phyloP scores from a whole-genome alignment of 2,888 invertebrate species.

The Eledone cirrhosa region DNA sequence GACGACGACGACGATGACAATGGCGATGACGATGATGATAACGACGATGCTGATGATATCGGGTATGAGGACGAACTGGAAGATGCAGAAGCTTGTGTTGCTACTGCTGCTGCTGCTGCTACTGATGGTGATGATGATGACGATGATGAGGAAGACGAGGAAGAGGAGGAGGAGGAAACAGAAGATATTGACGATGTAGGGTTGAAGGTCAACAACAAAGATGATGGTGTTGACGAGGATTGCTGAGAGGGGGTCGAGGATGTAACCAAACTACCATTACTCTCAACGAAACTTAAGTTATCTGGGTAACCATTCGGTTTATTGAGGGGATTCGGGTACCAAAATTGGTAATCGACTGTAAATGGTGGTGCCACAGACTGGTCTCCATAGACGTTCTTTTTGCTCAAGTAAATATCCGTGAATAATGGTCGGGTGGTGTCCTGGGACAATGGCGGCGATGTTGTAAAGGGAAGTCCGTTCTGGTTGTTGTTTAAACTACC shows the following conservation, averaged over 20 bases:
- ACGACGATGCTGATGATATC: not conserved
- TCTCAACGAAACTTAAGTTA: no score
- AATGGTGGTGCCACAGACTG: not conserved
- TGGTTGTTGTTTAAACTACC: not conserved
- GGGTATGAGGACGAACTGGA: not conserved
- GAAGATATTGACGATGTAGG: not conserved
- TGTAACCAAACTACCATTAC: no score
- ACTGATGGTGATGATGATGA: not conserved
- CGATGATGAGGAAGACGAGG: not conserved
- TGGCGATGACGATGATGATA: not conserved
- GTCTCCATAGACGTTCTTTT: not conserved
- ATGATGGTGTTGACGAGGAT: not conserved
- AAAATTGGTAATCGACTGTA: not conserved
- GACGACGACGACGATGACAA: not conserved
- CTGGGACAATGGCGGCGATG: not conserved
- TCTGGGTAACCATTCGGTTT: not conserved
- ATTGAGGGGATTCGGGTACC: not conserved
- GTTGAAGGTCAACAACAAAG: no score
- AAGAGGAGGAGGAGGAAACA: not conserved
- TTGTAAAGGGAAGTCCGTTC: not conserved
- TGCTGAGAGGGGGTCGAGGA: not conserved
- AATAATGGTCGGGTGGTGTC: not conserved
- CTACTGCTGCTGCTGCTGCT: not conserved
- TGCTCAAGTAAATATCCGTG: not conserved
- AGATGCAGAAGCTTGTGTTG: not conserved